Evolutionary conservation across 2,888 invertebrate species (phyloP).

Genomic region (Drosophila nr. perissopoda): DNA sequence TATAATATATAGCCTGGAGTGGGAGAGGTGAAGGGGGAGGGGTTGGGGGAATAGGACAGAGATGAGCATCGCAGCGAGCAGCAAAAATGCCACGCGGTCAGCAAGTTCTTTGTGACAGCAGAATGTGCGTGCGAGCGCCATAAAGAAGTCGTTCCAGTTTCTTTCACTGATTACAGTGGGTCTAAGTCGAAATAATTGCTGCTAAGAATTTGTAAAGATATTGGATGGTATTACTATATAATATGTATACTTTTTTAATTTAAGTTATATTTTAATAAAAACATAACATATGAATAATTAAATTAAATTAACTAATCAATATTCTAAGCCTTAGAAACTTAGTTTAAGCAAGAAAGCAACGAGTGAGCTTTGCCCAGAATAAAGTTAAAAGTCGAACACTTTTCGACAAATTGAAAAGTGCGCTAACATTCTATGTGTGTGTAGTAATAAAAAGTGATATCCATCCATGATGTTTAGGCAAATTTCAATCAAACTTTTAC

Average conservation of each 20-base stretch:
- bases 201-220: background rate
- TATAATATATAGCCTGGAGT: constrained; percentile 40
- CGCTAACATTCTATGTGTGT: background rate
- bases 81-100: constrained; percentile 74
- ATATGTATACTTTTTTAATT: background rate
- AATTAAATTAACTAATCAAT: background rate
- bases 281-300: background rate
- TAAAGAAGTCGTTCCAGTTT: constrained; percentile 42
- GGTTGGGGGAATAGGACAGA: background rate
- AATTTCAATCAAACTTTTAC: background rate
- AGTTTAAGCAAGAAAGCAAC: background rate
- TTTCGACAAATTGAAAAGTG: background rate
- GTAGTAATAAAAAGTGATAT: rapidly evolving
- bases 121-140: constrained; percentile 53
- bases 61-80: constrained; percentile 32
- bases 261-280: background rate
- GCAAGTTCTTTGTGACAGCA: constrained; percentile 76
- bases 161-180: constrained; percentile 27
- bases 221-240: background rate
- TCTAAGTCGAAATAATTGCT: background rate
- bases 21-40: background rate
- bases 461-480: background rate
- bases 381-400: background rate
- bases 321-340: background rate
- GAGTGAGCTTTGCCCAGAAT: background rate